Percentiles rank a stretch among this genome's conserved stretches.
These are phyloP conservation scores for Burhinus bistriatus DNA, from an alignment of 2,113 vertebrate species.

Conservation along the genomic window DNA sequence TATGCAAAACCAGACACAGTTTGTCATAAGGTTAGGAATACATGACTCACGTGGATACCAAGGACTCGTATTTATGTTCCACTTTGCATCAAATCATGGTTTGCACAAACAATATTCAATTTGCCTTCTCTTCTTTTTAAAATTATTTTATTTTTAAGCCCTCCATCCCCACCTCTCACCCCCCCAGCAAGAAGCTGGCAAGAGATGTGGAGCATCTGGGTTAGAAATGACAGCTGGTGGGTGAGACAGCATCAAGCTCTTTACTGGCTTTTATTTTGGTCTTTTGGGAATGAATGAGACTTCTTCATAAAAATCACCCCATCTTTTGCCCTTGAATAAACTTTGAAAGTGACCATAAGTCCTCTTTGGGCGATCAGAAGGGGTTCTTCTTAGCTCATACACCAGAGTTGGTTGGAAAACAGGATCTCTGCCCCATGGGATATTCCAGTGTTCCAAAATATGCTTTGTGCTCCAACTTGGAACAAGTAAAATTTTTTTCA, in stretches of 20 bases:
- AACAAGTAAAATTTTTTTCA: neutral
- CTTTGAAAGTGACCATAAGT: neutral
- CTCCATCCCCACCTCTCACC: neutral
- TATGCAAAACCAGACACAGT: neutral
- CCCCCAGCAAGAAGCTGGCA: neutral
- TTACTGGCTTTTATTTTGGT: neutral
- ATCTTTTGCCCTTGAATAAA: constrained; percentile 35
- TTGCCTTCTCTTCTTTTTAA: neutral
- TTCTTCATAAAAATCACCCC: neutral
- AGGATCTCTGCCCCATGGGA: neutral
- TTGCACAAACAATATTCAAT: neutral
- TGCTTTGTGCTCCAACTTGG: neutral
- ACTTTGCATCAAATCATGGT: neutral
- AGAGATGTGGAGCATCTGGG: neutral
- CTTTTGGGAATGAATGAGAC: constrained; percentile 8
- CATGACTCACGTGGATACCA: neutral
- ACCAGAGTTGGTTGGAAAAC: neutral
- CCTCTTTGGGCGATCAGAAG: neutral
- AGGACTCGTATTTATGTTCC: neutral
- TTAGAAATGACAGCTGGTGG: constrained; percentile 5
- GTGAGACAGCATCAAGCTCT: neutral
- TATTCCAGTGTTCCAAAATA: neutral
- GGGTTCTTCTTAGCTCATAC: neutral
- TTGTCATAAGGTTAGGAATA: neutral
- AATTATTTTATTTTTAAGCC: neutral